Percentiles rank a stretch among this genome's conserved stretches.
Evolutionary conservation across 2,888 invertebrate genomes (phyloP).

Genomic region (Drosophila anomalipes): DNA sequence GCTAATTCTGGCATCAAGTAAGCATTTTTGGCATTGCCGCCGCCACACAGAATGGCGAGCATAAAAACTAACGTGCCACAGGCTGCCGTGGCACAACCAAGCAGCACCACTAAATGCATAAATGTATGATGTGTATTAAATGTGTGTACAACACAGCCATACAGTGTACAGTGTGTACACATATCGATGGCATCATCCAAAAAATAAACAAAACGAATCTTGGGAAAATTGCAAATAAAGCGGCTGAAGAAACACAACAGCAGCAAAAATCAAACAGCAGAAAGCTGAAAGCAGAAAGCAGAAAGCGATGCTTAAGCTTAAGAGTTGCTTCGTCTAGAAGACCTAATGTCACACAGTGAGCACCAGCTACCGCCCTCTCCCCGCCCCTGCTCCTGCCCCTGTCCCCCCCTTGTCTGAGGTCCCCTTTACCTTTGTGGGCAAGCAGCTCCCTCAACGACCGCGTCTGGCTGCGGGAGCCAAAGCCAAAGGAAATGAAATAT

Average conservation of each 20-base stretch:
- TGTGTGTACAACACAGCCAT: neutral
- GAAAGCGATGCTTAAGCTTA: slow-evolving; percentile 24
- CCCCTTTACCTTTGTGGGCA: slow-evolving; percentile 18
- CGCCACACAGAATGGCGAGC: neutral
- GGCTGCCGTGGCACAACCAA: neutral
- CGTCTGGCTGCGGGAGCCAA: slow-evolving; percentile 30
- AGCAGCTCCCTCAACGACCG: slow-evolving; percentile 3
- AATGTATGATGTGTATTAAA: slow-evolving; percentile 14
- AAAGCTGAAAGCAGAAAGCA: neutral
- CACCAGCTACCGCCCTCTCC: neutral
- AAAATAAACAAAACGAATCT: slow-evolving; percentile 35
- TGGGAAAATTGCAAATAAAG: slow-evolving; percentile 61
- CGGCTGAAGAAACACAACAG: slow-evolving; percentile 31
- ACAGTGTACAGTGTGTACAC: neutral
- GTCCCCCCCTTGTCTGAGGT: neutral
- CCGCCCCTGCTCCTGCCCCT: neutral
- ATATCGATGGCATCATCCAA: slow-evolving; percentile 26
- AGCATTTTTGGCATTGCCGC: neutral
- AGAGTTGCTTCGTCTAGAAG: slow-evolving; percentile 13
- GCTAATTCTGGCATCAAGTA: too few relatives aligned
- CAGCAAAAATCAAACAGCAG: slow-evolving; percentile 2
- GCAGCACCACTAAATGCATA: slow-evolving; percentile 27
- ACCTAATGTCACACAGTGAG: slow-evolving; percentile 6
- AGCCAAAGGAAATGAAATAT: slow-evolving; percentile 77
- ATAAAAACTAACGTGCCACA: slow-evolving; percentile 17